Base-by-base conservation (phyloP, 2,888 invertebrate species). In the Hesperia comma region DNA sequence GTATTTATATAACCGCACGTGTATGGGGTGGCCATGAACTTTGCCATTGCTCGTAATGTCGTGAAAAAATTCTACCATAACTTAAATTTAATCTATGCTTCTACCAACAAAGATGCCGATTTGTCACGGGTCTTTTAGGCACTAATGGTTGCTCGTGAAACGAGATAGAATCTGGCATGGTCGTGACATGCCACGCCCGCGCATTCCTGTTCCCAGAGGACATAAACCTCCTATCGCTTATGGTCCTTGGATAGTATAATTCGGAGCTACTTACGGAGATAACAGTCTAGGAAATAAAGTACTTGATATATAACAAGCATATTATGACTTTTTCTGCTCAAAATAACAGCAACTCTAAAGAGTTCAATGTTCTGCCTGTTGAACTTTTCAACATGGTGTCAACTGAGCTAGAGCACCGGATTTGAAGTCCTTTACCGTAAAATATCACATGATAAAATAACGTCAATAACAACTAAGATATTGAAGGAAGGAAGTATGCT, bases 121-220 rank as follows among this genome's bases (percentile, higher is more conserved):
- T 64, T 63, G 62, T 63, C 55, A 55, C 43, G 55, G 62, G 32
- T 62, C 62, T 61, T 53, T 54, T 33, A 49, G 49, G 6, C 19
- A 57, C 58, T 51, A 67, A 68, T 69, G 69, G 69, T 68, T 54
- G 69, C 54, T 70, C 73, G 74, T 76, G 74, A 72, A 71, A 63
- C 62, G 53, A 63, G 75, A 76, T 76, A 70, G 61, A 60, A 75
- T 75, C 75, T 64, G 60, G 57, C 64, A 53, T n/a, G 61, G 68
- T 73, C 74, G 73, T 74, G 74, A 74, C 70, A 26, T 14, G 53
- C n/a, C 41, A 66, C 61, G 62, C 63, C 60, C 67, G 64, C 62
- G 58, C 43, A 21, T 21, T 33, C 63, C 15, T 58, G 17, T 75
- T 75, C 75, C 71, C 70, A 67, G 71, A 74, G 74, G 71, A 73